phyloP scores from a whole-genome alignment of 2,113 vertebrate genomes.

The Zapus hudsonius region DNA sequence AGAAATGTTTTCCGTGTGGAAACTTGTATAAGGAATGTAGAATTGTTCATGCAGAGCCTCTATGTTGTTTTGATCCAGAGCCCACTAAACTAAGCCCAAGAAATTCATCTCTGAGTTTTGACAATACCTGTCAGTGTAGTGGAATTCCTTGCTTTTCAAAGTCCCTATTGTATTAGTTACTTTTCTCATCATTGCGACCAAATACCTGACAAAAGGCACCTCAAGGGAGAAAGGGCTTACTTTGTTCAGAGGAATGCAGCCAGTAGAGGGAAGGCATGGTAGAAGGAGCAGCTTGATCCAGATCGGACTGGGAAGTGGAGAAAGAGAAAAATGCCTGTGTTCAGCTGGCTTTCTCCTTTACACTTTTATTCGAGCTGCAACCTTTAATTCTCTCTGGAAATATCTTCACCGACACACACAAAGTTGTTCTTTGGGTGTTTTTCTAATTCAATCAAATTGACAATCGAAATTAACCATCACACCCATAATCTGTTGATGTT shows the following conservation, averaged over 20 bases:
- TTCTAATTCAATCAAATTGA: background rate
- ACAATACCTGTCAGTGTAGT: background rate
- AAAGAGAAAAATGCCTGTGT: too few species aligned
- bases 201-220: background rate
- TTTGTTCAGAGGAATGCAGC: background rate
- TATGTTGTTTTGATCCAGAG: background rate
- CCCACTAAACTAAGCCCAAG: background rate
- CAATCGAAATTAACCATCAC: background rate
- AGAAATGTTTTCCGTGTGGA: conserved; percentile 21
- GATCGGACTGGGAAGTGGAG: background rate
- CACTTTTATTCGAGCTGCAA: background rate
- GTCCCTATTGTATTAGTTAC: background rate
- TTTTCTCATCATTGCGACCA: background rate
- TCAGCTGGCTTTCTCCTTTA: background rate
- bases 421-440: too few species aligned
- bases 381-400: too few species aligned
- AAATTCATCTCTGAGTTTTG: background rate
- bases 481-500: background rate
- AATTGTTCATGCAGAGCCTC: background rate
- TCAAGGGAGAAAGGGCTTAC: background rate
- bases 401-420: background rate
- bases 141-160: conserved; percentile 31
- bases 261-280: too few species aligned
- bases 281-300: background rate
- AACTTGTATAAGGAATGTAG: background rate